Percentiles rank a stretch among this genome's conserved stretches.
Evolutionary conservation across 2,113 vertebrate species (phyloP).

Genomic region (Hylia prasina): DNA sequence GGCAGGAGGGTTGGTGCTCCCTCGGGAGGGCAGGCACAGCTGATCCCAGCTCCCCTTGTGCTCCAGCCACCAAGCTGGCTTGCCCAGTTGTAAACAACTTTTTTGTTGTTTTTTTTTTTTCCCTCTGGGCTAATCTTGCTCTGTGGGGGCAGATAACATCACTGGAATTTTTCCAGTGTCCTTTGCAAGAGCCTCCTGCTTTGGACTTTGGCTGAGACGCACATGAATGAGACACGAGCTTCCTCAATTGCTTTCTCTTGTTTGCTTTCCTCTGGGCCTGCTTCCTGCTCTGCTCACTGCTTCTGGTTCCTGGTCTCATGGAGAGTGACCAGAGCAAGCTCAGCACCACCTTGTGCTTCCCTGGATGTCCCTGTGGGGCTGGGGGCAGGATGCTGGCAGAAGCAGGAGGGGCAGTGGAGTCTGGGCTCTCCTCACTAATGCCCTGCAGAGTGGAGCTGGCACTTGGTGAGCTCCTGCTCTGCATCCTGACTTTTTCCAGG

Average conservation of each 20-base stretch:
- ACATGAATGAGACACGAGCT: not conserved
- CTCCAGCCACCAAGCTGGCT: not conserved
- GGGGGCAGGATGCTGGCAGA: not conserved
- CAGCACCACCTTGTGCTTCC: not conserved
- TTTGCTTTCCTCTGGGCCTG: not conserved
- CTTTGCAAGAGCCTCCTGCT: conserved; percentile 24
- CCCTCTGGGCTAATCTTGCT: conserved; percentile 6
- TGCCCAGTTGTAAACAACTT: conserved; percentile 35
- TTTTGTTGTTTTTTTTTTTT: not conserved
- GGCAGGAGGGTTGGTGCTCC: not conserved
- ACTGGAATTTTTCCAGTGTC: conserved; percentile 52
- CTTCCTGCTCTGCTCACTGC: not conserved
- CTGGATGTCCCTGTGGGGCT: not conserved
- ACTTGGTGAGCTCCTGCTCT: not conserved
- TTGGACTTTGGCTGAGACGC: conserved; percentile 27
- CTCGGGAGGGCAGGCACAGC: not conserved
- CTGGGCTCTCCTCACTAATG: not conserved
- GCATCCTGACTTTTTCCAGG: not conserved
- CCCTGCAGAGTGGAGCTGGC: not conserved
- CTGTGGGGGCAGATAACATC: conserved; percentile 51
- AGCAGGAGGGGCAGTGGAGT: not conserved
- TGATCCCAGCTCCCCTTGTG: not conserved
- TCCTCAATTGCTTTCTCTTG: conserved; percentile 49
- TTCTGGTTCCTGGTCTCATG: not conserved
- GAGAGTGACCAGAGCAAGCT: not conserved